phyloP scores from a whole-genome alignment of 2,113 vertebrate species.

The Apteryx owenii region DNA sequence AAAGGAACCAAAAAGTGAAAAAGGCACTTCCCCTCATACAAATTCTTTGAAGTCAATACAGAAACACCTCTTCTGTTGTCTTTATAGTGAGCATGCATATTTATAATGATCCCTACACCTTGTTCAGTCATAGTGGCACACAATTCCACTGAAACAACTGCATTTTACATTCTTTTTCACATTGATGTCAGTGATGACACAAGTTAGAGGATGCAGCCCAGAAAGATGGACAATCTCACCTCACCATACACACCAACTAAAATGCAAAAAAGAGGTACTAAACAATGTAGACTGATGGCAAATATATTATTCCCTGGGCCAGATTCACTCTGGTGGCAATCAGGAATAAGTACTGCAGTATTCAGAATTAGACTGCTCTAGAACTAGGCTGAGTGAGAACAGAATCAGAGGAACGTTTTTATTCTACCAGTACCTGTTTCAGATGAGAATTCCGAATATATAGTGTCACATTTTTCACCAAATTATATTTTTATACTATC shows the following conservation, averaged over 20 bases:
- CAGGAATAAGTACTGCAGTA: neutral
- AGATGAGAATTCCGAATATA: neutral
- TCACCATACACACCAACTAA: neutral
- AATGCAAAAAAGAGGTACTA: neutral
- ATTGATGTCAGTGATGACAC: neutral
- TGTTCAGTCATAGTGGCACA: neutral
- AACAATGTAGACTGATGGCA: neutral
- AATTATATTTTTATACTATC: neutral
- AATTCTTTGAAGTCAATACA: neutral
- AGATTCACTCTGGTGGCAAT: neutral
- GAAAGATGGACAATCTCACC: neutral
- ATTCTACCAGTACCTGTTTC: neutral
- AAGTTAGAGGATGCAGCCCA: neutral
- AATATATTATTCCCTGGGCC: neutral
- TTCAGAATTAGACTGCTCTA: neutral
- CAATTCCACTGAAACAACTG: neutral
- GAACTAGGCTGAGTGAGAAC: neutral
- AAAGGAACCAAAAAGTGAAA: conserved; percentile 18
- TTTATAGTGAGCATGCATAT: neutral
- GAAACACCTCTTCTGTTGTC: neutral
- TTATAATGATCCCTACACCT: neutral
- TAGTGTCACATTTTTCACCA: neutral
- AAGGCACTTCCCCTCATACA: neutral
- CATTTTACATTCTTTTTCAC: neutral
- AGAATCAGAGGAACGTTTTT: neutral